Evolutionary conservation across 2,797 vertebrate species (phyloP), one percentile per base, ranked within the genome.

Genomic region (Loriculus beryllinus): DNA sequence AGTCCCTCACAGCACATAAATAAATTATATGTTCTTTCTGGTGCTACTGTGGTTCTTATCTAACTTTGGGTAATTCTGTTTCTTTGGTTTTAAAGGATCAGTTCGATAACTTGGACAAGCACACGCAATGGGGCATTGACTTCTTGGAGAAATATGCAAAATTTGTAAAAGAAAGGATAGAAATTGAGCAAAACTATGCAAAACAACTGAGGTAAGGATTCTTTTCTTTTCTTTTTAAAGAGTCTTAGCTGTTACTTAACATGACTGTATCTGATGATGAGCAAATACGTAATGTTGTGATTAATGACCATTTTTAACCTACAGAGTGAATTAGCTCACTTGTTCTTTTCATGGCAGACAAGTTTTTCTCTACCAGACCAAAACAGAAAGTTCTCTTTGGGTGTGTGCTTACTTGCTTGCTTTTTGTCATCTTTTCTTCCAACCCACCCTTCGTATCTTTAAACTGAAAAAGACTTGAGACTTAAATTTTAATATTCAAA

Each of bases 121-220:
- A 99, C 97, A 99, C 99, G 2, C 99, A 99, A 92, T 99, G 99
- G 99, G 99, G 99, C 76, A 99, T 99, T 91, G 99, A 99, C 98
- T 99, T 99, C 97, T 97, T 99, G 95, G 99, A 99, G 97, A 99
- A 99, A 97, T 99, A 99, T 6, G 98, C 99, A 96, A 99, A 99
- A 97, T 99, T 99, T 97, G 99, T 99, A 65, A 99, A 99, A 98
- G 99, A 99, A 96, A 98, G 99, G 94, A 98, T 99, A 98, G 99
- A 99, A 96, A 99, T 99, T 62, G 99, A 99, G 96, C 99, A 99
- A 95, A 98, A 98, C 97, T 99, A 99, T 96, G 99, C 99, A 90
- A 99, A 99, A 97, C 99, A 99, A 92, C 97, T 99, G 96, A 98
- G 99, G 99, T 99, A 98, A 98, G 97, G 14, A 4, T 91, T 78